phyloP scores from a whole-genome alignment of 1,140 invertebrate species.

The Drosophila bipectinata region DNA sequence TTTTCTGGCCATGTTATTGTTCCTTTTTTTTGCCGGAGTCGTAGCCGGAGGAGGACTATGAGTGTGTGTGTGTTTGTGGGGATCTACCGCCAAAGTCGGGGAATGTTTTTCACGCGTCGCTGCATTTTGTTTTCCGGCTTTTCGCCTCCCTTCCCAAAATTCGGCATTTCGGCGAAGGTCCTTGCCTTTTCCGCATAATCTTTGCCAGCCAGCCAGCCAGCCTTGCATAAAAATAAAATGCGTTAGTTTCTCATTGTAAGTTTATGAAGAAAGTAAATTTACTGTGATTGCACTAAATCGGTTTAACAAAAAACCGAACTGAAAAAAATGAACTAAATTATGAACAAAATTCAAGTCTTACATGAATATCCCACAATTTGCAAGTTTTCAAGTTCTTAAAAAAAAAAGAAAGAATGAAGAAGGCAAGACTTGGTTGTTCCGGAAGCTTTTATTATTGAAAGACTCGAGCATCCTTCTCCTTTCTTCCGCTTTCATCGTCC shows the following conservation, averaged over 20 bases:
- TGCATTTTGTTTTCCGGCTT: conserved; percentile 75
- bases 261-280: conserved; percentile 1
- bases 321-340: neutral
- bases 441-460: conserved; percentile 60
- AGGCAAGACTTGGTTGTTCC: conserved; percentile 15
- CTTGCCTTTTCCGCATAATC: conserved; percentile 45
- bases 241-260: neutral
- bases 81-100: conserved; percentile 56
- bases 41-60: conserved; percentile 9
- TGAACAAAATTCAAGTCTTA: neutral
- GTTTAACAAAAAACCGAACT: neutral
- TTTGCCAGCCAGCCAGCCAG: conserved; percentile 48
- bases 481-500: conserved; percentile 3
- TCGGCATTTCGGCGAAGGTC: neutral
- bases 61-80: conserved; percentile 15
- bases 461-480: conserved; percentile 21
- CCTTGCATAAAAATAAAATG: neutral
- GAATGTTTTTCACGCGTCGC: conserved; percentile 78
- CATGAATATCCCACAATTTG: conserved; percentile 1
- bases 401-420: neutral
- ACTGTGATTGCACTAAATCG: neutral
- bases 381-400: neutral
- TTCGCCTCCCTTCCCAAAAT: conserved; percentile 7
- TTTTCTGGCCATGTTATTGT: conserved; percentile 33
- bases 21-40: conserved; percentile 32